Base-by-base conservation (phyloP, 2,888 invertebrate genomes). In the Machimus rusticus region DNA sequence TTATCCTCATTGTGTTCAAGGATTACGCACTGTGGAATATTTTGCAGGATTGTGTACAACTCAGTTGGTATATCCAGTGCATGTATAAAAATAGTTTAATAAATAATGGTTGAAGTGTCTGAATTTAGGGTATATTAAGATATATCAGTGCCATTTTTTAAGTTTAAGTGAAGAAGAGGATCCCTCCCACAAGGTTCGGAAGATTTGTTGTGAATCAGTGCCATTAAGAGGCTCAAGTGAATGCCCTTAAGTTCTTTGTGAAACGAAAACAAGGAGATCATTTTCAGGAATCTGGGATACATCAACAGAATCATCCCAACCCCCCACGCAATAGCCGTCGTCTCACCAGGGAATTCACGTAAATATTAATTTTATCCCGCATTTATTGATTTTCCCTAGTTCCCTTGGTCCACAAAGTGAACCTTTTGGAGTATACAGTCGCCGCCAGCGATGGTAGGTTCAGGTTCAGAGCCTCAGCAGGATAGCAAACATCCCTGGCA, bases 11-110 rank as follows among this genome's bases (percentile, higher is more conserved):
- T n/a, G 46, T 57, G 37, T 82, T 82, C 28, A 82, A 57, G 82
- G 82, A 82, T 82, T 82, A 82, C 82, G 57, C 82, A 66, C 51
- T 82, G 31, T 66, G 82, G 66, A 82, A 66, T 57, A 66, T 66
- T 82, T 57, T 55, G 66, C 57, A 82, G 55, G 66, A 66, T 66
- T 66, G 66, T 66, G 23, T 66, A 66, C 66, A 57, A 8, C 57
- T 23, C 23, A 66, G 8, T 28, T n/a, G 3, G 12, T 14, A 66
- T 66, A 66, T 28, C 66, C 19, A 28, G 66, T 66, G 66, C 66
- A 66, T 4, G 66, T 4, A 66, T 66, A 12, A 28, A 28, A 57
- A 19, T 23, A 57, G 55, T 19, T 57, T 8, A 57, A 57, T 19
- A 57, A 57, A 2, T 12, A 43, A 43, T 43, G 57, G 57, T 57